Evolutionary conservation across 2,888 invertebrate species (phyloP), one percentile per base, ranked within the genome.

Genomic region (Meghimatium bilineatum): DNA sequence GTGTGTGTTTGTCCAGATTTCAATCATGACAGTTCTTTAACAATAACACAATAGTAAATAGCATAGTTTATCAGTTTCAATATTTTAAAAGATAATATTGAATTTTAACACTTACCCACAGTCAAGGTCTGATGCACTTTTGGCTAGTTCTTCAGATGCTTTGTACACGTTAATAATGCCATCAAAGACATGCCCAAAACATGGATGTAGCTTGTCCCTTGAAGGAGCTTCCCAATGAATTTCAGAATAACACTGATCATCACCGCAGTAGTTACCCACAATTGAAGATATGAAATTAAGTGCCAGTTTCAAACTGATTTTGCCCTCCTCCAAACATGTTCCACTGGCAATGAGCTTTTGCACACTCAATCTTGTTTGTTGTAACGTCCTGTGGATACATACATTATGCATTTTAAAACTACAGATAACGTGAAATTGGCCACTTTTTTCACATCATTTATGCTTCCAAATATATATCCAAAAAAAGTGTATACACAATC

Each of bases 141-240:
- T 72, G 29, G 60, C 78, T 38, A 83, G 32, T 60, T 72, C 78
- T 36, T 0, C 23, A 66, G 23, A 72, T 5, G 60, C 78, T 34
- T 29, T 34, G 49, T 78, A 78, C 71, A 83, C 72, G 14, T 52
- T 23, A 32, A 38, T 63, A n/a, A 83, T 83, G 60, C 83, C 83
- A 38, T 72, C 38, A 44, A 72, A 78, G 32, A 77, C 60, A 17
- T 82, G 34, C 14, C 78, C 78, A 23, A 72, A 79, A 63, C 78
- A 78, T 8, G 3, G 5, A 5, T 32, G 36, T 29, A n/a, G 29
- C 17, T 34, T 29, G 38, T 67, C 72, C 10, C 29, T 23, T 6
- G 36, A 17, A 5, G 12, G 8, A 34, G 26, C 67, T 12, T 38
- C 20, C 49, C 0, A 14, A 10, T 0, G 26, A 32, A 20, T 23